Evolutionary conservation across 2,113 vertebrate genomes (phyloP).

Genomic region (Tupaia tana): DNA sequence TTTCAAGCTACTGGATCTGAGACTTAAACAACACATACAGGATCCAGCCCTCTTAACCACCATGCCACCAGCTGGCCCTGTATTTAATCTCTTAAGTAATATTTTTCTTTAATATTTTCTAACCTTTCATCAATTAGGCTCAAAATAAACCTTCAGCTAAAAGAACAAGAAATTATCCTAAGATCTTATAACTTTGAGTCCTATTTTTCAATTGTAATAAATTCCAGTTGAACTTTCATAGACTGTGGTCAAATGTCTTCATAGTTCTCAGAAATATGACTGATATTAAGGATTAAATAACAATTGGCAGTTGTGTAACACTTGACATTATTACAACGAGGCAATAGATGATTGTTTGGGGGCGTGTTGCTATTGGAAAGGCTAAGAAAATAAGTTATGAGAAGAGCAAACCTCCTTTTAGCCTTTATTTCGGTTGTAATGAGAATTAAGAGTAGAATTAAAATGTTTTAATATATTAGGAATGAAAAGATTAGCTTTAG

Average conservation of each 20-base stretch:
- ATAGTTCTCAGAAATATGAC: neutral
- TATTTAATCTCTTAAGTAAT: conserved; percentile 34
- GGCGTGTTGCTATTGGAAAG: neutral
- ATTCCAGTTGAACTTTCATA: conserved; percentile 36
- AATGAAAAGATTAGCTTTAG: neutral
- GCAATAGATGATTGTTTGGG: neutral
- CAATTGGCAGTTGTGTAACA: neutral
- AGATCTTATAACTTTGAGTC: neutral
- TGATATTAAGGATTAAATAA: conserved; percentile 40
- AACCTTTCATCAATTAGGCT: conserved; percentile 30
- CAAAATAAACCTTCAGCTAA: conserved; percentile 12
- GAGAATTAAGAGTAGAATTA: conserved; percentile 18
- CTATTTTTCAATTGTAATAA: conserved; percentile 44
- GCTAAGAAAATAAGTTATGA: conserved; percentile 17
- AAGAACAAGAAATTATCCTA: neutral
- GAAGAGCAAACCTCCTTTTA: neutral
- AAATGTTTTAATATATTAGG: neutral
- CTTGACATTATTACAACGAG: neutral
- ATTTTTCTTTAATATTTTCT: neutral
- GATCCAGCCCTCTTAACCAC: no score
- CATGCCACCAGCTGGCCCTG: neutral
- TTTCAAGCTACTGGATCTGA: no score
- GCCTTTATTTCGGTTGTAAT: neutral
- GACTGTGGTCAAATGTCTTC: neutral
- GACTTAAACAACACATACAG: no score